Evolutionary conservation across 2,888 invertebrate species (phyloP).

Genomic region (Eupelmus urozonus): DNA sequence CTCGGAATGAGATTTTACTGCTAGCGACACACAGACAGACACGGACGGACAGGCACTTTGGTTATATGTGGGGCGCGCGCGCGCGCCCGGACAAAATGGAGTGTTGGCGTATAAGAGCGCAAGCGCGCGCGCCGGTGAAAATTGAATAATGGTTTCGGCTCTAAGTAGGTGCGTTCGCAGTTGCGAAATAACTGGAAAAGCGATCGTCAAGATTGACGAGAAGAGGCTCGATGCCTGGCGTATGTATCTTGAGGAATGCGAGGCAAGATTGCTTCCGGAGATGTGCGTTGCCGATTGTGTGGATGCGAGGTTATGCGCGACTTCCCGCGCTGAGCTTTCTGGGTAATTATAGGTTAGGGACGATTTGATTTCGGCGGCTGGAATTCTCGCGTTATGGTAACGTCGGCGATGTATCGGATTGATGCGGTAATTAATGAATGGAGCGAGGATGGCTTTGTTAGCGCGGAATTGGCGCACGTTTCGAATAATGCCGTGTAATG

Average conservation of each 20-base stretch:
- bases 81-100: neutral
- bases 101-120: neutral
- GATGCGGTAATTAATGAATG: too few species aligned
- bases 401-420: too few species aligned
- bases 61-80: neutral
- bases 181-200: slow-evolving; percentile 58
- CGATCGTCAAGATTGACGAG: slow-evolving; percentile 37
- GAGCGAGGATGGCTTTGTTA: too few species aligned
- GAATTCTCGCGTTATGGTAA: too few species aligned
- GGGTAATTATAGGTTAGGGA: too few species aligned
- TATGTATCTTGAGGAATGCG: slow-evolving; percentile 29
- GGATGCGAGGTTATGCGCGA: too few species aligned
- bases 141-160: slow-evolving; percentile 58
- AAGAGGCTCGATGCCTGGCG: neutral
- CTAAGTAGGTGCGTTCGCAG: slow-evolving; percentile 12
- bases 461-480: too few species aligned
- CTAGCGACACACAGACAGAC: neutral
- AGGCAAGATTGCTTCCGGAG: slow-evolving; percentile 36
- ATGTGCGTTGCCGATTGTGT: slow-evolving; percentile 18
- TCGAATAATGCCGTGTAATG: too few species aligned
- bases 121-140: slow-evolving; percentile 46
- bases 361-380: too few species aligned
- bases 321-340: too few species aligned
- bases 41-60: neutral
- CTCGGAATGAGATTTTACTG: slow-evolving; percentile 28